Conservation (phyloP, 1,140 invertebrate species). For the Dolichoris vasculosae region DNA sequence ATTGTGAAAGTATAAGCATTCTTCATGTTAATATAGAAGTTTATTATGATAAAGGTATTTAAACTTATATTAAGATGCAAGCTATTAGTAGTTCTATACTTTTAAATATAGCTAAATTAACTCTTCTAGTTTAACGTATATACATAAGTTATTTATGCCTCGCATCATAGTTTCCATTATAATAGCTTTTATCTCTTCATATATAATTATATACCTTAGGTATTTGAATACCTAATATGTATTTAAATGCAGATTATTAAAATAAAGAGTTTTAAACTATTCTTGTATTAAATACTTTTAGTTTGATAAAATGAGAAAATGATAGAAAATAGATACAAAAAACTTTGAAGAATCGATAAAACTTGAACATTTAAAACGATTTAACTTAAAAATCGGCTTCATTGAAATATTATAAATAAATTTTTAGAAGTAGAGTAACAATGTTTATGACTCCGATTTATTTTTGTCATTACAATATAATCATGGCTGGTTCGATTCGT, state of each 20-base stretch:
- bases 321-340: neutral
- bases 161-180: no score
- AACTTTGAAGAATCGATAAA: neutral
- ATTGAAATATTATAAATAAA: no score
- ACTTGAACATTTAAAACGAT: neutral
- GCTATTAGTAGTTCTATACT: neutral
- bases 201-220: no score
- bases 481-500: neutral
- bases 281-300: neutral
- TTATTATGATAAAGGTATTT: neutral
- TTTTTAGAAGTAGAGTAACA: neutral
- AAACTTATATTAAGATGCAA: constrained; percentile 1
- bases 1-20: neutral
- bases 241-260: no score
- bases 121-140: no score
- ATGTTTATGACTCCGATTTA: neutral
- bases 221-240: no score
- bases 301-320: neutral
- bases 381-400: no score
- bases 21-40: neutral
- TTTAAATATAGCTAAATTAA: neutral
- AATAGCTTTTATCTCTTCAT: no score
- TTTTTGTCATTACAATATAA: neutral
- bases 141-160: neutral
- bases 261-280: no score